phyloP scores from a whole-genome alignment of 1,140 invertebrate species.

The Sycophaga agraensis region DNA sequence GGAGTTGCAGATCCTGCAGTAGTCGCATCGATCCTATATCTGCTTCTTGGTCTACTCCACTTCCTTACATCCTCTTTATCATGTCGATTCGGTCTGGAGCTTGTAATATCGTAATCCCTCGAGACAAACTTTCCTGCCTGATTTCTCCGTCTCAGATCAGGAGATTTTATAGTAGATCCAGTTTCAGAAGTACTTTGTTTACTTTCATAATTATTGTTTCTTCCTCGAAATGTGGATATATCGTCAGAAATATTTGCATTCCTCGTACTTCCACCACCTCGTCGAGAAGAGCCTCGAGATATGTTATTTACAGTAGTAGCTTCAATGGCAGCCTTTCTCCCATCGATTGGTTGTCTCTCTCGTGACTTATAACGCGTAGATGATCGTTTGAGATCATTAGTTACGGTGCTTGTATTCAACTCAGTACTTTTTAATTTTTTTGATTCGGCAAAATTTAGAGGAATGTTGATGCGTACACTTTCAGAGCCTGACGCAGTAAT shows the following conservation, averaged over 20 bases:
- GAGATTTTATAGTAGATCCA: background rate
- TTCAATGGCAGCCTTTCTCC: background rate
- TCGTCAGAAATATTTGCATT: background rate
- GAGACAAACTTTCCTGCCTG: background rate
- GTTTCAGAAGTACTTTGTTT: background rate
- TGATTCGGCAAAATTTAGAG: background rate
- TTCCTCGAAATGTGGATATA: background rate
- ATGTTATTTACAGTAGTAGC: background rate
- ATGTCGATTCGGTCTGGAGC: no score
- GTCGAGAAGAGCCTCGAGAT: background rate
- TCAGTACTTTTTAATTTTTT: background rate
- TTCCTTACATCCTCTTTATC: background rate
- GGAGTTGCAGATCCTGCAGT: background rate
- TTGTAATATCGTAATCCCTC: background rate
- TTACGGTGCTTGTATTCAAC: background rate
- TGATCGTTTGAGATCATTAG: background rate
- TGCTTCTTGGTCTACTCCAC: background rate
- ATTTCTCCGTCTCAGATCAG: background rate
- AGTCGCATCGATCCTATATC: background rate
- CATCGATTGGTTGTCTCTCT: constrained; percentile 2
- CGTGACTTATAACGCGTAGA: background rate
- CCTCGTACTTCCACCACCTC: background rate
- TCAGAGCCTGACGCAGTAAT: constrained; percentile 8
- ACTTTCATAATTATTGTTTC: background rate
- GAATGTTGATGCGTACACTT: constrained; percentile 11